phyloP scores from a whole-genome alignment of 2,888 invertebrate genomes.

The Gisinianus flammeolus region DNA sequence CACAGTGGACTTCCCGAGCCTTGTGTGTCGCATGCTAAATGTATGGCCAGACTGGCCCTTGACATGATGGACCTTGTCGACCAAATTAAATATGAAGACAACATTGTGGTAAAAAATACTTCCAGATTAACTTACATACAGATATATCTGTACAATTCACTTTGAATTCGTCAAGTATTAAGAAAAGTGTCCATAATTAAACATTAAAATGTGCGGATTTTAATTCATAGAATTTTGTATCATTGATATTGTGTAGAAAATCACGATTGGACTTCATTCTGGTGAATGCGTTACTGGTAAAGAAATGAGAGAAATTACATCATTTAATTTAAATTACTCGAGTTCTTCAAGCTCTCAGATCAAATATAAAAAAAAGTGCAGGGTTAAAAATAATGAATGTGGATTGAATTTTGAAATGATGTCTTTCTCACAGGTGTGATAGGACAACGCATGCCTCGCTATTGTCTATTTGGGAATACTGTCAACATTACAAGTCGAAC shows the following conservation, averaged over 20 bases:
- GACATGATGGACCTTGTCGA: conserved; percentile 95
- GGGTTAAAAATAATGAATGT: too few species aligned
- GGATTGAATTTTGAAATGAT: too few species aligned
- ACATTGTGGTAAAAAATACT: conserved; percentile 75
- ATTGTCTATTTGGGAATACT: conserved; percentile 91
- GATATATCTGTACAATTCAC: not conserved
- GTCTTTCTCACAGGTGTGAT: conserved; percentile 96
- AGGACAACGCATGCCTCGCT: conserved; percentile 91
- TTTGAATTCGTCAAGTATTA: too few species aligned
- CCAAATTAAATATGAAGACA: conserved; percentile 83
- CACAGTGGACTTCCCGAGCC: conserved; percentile 84
- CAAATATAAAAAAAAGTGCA: too few species aligned
- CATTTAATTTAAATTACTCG: too few species aligned
- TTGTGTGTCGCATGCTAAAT: conserved; percentile 86
- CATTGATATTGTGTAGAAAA: conserved; percentile 69
- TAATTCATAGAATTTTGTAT: too few species aligned
- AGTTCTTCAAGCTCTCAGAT: too few species aligned
- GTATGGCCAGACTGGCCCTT: conserved; percentile 85
- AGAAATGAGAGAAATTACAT: too few species aligned
- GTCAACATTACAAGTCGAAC: conserved; percentile 92
- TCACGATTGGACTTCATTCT: conserved; percentile 92
- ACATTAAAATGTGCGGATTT: too few species aligned
- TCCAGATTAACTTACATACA: not conserved
- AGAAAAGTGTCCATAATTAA: too few species aligned
- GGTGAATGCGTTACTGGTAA: conserved; percentile 93